These are phyloP conservation scores for Drosophila arizonae DNA, from an alignment of 1,140 invertebrate species.

Conservation along the genomic window DNA sequence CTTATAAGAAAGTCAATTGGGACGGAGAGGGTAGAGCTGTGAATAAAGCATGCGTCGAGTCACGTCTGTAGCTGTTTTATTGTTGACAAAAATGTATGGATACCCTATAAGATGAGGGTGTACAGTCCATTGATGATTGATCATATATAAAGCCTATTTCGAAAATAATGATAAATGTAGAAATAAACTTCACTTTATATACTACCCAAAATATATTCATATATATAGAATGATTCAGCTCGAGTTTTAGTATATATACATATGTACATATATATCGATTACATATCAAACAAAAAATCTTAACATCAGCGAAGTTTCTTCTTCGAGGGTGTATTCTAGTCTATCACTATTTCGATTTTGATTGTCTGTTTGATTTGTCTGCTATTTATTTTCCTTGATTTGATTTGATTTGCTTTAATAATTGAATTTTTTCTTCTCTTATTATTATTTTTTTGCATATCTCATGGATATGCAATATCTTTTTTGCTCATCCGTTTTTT, in stretches of 20 bases:
- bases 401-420: slow-evolving; percentile 13
- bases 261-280: too few species aligned
- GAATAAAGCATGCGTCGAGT: slow-evolving; percentile 2
- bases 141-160: too few species aligned
- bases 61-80: slow-evolving; percentile 19
- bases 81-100: slow-evolving; percentile 29
- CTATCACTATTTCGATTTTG: background rate
- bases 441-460: slow-evolving; percentile 12
- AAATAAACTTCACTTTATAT: too few species aligned
- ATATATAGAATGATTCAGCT: too few species aligned
- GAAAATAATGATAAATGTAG: too few species aligned
- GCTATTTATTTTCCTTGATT: slow-evolving; percentile 21
- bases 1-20: background rate
- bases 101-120: background rate
- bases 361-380: too few species aligned
- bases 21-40: background rate
- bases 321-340: background rate
- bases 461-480: slow-evolving; percentile 38
- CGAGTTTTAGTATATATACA: too few species aligned
- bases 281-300: too few species aligned
- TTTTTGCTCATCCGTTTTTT: slow-evolving; percentile 16
- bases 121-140: too few species aligned
- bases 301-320: background rate
- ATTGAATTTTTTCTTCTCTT: slow-evolving; percentile 3
- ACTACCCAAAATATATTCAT: too few species aligned